A percentile compares a stretch with the other conserved stretches of the same genome.
phyloP scores from a whole-genome alignment of 2,888 invertebrate species.

The Gonocerus acuteangulatus region DNA sequence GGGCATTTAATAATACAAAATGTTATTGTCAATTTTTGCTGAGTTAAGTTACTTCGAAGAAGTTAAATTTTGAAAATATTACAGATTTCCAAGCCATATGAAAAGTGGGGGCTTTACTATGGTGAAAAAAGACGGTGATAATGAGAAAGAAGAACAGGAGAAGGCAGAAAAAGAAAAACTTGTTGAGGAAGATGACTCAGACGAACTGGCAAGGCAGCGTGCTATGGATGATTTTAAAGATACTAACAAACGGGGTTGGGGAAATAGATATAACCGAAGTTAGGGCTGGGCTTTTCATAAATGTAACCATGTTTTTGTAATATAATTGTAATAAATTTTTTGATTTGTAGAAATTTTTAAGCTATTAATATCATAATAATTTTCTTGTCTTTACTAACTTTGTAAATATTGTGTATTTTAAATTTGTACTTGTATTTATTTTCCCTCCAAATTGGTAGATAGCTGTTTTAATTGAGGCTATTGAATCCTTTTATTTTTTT shows the following conservation, averaged over 20 bases:
- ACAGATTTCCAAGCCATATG: background rate
- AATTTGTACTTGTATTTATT: too few relatives aligned
- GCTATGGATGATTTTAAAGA: slow-evolving; percentile 83
- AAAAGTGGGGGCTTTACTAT: background rate
- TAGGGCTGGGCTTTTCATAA: slow-evolving; percentile 7
- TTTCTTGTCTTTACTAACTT: background rate
- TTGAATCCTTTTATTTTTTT: too few relatives aligned
- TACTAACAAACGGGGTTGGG: slow-evolving; percentile 77
- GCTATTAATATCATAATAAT: background rate
- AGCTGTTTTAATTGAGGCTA: too few relatives aligned
- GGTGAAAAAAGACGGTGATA: background rate
- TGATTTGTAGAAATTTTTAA: background rate
- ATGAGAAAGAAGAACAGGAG: slow-evolving; percentile 48
- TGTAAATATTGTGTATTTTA: too few relatives aligned
- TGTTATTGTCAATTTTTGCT: too few relatives aligned
- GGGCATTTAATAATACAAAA: too few relatives aligned
- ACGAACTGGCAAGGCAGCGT: slow-evolving; percentile 56
- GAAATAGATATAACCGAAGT: slow-evolving; percentile 53
- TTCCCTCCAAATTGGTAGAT: too few relatives aligned
- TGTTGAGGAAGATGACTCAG: slow-evolving; percentile 65
- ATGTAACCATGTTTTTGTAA: background rate
- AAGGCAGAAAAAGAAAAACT: slow-evolving; percentile 55
- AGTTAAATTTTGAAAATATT: too few relatives aligned
- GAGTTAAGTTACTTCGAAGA: too few relatives aligned
- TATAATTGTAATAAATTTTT: slow-evolving; percentile 14